Evolutionary conservation across 2,797 vertebrate species (phyloP), one percentile per base, ranked within the genome.

Genomic region (Spheniscus humboldti): DNA sequence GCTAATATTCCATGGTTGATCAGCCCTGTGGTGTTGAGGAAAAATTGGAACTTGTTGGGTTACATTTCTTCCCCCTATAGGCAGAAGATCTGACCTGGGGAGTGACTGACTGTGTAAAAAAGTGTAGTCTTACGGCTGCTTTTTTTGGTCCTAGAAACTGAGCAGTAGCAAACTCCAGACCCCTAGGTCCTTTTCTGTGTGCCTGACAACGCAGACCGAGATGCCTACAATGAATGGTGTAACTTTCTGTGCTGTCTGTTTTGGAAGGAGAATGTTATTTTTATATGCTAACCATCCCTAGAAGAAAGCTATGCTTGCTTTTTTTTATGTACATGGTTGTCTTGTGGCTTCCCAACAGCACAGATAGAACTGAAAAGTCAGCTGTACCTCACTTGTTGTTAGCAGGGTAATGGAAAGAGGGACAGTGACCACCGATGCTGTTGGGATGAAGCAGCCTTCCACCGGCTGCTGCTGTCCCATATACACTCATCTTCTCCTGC

Each of bases 281-380:
- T 78, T n/a, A 16, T 41, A 33, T 10, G 12, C 25, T 55, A 35
- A 6, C 28, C 22, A 25, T 41, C 27, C 62, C 55, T 18, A 47
- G 22, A 35, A 52, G 43, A 62, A 67, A 53, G 13, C 37, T 27
- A 6, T 6, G 22, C 22, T 43, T 67, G 24, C n/a, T 2, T 2
- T 3, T n/a, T 78, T 48, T 66, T 66, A 19, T 10, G 6, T 18
- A 4, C 20, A 9, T 0, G 1, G 43, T 30, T 80, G 23, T n/a
- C 56, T 81, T 35, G 5, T 14, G 76, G 33, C 28, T 63, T 69
- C 43, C 24, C 9, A 23, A 14, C 31, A n/a, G 35, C 9, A 25
- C 18, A 33, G 48, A 14, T 28, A 37, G 56, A 57, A 43, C 23
- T 6, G 16, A 43, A 35, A 48, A 20, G 50, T 63, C 35, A 11